phyloP scores from a whole-genome alignment of 2,888 invertebrate genomes.

The Petrolisthes cinctipes region DNA sequence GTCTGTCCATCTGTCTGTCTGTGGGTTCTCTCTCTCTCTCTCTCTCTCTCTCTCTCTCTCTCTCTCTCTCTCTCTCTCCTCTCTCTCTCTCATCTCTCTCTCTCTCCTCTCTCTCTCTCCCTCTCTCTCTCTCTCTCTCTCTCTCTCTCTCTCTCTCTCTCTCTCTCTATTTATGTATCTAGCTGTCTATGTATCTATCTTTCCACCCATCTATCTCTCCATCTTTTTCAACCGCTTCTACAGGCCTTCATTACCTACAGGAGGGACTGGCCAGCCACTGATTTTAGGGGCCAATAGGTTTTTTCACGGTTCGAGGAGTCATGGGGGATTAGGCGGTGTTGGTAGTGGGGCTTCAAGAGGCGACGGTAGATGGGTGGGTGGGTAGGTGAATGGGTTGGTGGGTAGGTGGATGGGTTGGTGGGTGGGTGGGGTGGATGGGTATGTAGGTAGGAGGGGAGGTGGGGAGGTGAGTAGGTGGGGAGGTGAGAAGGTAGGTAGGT shows the following conservation, averaged over 20 bases:
- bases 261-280: too few relatives aligned
- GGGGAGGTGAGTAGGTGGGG: too few relatives aligned
- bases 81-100: too few relatives aligned
- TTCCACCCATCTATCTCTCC: not conserved
- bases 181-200: not conserved
- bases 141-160: not conserved
- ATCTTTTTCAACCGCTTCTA: slow-evolving; percentile 9
- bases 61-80: not conserved
- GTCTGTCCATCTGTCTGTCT: too few relatives aligned
- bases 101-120: not conserved
- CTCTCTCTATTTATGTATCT: too few relatives aligned
- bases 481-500: too few relatives aligned
- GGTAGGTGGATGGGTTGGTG: too few relatives aligned
- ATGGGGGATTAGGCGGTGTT: not conserved
- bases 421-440: too few relatives aligned
- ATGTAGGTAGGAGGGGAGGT: too few relatives aligned
- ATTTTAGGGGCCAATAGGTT: not conserved
- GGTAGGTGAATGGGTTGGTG: not conserved
- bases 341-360: slow-evolving; percentile 6
- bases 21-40: too few relatives aligned
- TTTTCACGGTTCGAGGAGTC: not conserved
- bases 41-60: not conserved
- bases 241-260: too few relatives aligned
- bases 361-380: not conserved
- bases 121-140: not conserved